Evolutionary conservation across 2,113 vertebrate species (phyloP).

Genomic region (Gallinago paraguaiae): DNA sequence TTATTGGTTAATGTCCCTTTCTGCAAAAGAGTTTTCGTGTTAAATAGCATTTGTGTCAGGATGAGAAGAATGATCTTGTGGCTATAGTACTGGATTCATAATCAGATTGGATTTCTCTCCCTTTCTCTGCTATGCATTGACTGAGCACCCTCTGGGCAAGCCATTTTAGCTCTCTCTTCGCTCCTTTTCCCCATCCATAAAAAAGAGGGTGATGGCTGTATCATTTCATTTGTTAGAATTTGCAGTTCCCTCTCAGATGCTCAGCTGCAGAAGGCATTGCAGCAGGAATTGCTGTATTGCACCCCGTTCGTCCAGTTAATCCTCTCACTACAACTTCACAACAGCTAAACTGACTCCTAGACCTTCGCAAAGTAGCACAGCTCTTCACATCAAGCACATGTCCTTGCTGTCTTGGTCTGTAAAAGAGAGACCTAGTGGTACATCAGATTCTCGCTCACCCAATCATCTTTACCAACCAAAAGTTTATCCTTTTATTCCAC

Average conservation of each 20-base stretch:
- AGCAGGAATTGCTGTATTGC: not conserved
- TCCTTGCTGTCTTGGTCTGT: not conserved
- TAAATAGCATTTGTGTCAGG: not conserved
- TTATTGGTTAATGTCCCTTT: not conserved
- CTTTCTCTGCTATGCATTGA: not conserved
- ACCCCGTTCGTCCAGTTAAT: not conserved
- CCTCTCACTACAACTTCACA: not conserved
- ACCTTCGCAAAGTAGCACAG: not conserved
- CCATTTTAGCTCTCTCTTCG: not conserved
- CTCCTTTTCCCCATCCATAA: not conserved
- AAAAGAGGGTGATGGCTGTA: not conserved
- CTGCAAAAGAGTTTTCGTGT: not conserved
- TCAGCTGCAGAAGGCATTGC: not conserved
- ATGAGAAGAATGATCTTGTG: slow-evolving; percentile 31
- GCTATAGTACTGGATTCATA: not conserved
- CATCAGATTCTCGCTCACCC: not conserved
- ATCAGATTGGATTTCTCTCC: slow-evolving; percentile 21
- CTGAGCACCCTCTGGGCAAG: slow-evolving; percentile 20
- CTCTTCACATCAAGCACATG: not conserved
- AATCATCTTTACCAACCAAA: not conserved
- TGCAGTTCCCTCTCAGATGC: not conserved
- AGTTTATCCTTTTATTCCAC: not conserved
- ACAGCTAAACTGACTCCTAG: not conserved
- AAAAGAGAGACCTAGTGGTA: not conserved
- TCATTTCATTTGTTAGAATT: not conserved